These are phyloP conservation scores for Ardeotis arabs DNA, from an alignment of 2,113 vertebrate species.

Conservation along the genomic window DNA sequence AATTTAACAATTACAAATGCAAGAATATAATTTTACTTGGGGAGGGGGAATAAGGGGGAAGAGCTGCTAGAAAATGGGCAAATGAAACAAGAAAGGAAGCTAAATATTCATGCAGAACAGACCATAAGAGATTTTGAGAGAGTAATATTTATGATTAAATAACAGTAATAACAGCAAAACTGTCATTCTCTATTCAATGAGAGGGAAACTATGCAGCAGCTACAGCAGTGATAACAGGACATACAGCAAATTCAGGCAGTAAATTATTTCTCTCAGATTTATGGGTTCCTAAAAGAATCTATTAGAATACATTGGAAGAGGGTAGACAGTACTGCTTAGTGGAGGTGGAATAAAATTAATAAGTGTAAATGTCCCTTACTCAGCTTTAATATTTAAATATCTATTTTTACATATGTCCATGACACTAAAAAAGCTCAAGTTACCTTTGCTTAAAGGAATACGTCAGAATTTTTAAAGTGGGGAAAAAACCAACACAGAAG, in stretches of 20 bases:
- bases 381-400: not conserved
- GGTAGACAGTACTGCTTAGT: not conserved
- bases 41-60: fast-evolving
- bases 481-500: not conserved
- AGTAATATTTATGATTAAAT: not conserved
- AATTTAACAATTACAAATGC: not conserved
- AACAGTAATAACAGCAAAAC: not conserved
- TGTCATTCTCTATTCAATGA: not conserved
- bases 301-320: not conserved
- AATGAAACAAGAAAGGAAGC: not conserved
- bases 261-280: not conserved
- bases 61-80: not conserved
- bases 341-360: not conserved
- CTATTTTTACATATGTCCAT: not conserved
- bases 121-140: not conserved
- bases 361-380: not conserved
- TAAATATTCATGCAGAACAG: not conserved
- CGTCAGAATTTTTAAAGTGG: not conserved
- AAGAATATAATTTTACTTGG: not conserved
- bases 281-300: not conserved
- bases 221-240: not conserved
- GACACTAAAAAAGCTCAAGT: not conserved
- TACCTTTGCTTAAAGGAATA: not conserved
- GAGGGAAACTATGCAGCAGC: not conserved
- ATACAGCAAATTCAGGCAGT: not conserved